These are phyloP conservation scores for Numenius arquata DNA, from an alignment of 2,113 vertebrate genomes.

Conservation along the genomic window DNA sequence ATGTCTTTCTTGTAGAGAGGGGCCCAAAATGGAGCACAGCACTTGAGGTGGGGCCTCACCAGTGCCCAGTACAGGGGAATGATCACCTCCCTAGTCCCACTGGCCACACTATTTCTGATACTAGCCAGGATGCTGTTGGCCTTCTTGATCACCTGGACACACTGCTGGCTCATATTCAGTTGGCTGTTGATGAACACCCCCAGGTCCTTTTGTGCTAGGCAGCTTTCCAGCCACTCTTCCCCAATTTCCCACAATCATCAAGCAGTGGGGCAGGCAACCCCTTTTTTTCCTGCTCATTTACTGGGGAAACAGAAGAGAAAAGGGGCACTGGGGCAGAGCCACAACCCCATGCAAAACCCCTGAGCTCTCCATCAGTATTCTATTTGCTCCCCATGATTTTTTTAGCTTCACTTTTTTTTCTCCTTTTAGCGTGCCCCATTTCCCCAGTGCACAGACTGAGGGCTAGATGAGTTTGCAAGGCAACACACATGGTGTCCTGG, in stretches of 20 bases:
- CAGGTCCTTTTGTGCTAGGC: background rate
- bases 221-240: background rate
- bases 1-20: accelerated
- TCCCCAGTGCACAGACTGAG: background rate
- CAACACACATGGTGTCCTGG: background rate
- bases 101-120: background rate
- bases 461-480: background rate
- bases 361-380: background rate
- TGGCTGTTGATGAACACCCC: accelerated
- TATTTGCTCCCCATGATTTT: background rate
- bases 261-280: background rate
- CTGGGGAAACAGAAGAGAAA: background rate
- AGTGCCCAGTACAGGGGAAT: accelerated
- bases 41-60: accelerated
- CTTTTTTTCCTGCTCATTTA: background rate
- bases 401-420: background rate
- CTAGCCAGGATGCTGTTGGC: background rate
- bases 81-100: accelerated
- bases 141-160: background rate
- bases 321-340: background rate
- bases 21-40: accelerated
- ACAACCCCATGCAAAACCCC: background rate
- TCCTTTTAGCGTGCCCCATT: background rate
- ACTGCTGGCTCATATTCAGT: accelerated
- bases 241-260: background rate